A percentile compares a stretch with the other conserved stretches of the same genome.
Conservation (phyloP, 2,888 invertebrate species). For the Empis stercorea region DNA sequence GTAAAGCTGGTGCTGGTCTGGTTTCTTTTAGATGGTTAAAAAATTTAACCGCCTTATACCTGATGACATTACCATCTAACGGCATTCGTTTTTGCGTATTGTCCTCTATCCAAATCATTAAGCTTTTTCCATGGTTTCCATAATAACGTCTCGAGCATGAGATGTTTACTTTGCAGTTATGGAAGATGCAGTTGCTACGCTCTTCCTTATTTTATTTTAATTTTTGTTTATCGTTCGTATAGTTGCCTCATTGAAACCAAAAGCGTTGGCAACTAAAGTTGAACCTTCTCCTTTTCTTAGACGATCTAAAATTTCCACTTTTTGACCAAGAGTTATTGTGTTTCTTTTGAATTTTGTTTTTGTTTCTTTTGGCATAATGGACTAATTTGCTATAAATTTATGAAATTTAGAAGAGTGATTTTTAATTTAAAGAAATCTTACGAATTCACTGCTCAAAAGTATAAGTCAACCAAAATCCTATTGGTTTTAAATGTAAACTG, state of each 20-base stretch:
- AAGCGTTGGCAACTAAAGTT: conserved; percentile 12
- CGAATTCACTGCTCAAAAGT: no score
- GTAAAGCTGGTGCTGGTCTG: neutral
- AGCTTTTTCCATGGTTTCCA: conserved; percentile 4
- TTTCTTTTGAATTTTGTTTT: neutral
- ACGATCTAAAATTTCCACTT: conserved; percentile 1
- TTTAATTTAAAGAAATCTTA: neutral
- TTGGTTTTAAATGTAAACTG: neutral
- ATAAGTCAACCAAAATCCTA: neutral
- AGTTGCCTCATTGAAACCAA: conserved; percentile 14
- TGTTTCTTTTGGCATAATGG: neutral
- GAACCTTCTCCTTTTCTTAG: conserved; percentile 8
- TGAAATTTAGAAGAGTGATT: neutral
- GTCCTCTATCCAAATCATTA: conserved; percentile 4
- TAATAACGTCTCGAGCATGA: neutral
- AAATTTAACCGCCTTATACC: conserved; percentile 2
- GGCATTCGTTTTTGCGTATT: neutral
- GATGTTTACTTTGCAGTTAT: neutral
- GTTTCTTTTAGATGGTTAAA: conserved; percentile 13
- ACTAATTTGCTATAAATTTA: neutral
- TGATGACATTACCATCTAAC: neutral
- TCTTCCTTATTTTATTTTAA: conserved; percentile 4
- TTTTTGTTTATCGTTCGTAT: conserved; percentile 13
- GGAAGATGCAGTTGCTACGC: neutral
- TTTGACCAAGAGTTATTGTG: neutral